These are phyloP conservation scores for Diorhabda carinulata DNA, from an alignment of 1,140 invertebrate genomes.

Conservation along the genomic window DNA sequence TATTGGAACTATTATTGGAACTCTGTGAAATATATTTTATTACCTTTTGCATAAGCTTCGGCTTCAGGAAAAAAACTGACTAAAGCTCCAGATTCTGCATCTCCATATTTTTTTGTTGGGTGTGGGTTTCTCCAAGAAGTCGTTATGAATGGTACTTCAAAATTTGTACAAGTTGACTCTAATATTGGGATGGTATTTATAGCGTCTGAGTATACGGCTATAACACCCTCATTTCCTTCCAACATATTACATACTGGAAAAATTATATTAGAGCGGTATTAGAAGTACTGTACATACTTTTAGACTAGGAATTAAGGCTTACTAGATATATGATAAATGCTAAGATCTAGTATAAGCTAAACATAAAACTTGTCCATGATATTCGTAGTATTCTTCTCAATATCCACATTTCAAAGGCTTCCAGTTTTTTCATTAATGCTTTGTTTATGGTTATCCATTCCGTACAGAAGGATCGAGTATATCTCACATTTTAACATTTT, in stretches of 20 bases:
- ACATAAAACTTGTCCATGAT: too few species aligned
- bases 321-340: too few species aligned
- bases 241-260: conserved; percentile 16
- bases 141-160: conserved; percentile 70
- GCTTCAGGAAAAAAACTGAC: conserved; percentile 74
- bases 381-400: too few species aligned
- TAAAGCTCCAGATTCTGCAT: conserved; percentile 26
- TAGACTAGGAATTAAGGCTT: too few species aligned
- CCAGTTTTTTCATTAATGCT: too few species aligned
- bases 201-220: conserved; percentile 69
- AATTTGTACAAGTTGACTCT: conserved; percentile 64
- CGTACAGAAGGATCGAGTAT: too few species aligned
- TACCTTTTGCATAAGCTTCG: conserved; percentile 56
- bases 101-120: background rate
- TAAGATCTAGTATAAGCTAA: too few species aligned
- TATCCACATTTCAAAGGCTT: too few species aligned
- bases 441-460: too few species aligned
- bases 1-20: too few species aligned
- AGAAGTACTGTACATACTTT: too few species aligned
- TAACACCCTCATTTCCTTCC: conserved; percentile 19
- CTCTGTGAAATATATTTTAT: background rate
- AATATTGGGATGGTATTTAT: conserved; percentile 57
- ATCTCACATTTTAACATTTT: too few species aligned
- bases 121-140: conserved; percentile 53
- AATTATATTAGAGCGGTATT: background rate